Evolutionary conservation across 2,888 invertebrate species (phyloP), one percentile per base, ranked within the genome.

Genomic region (Drosophila buzzatii): DNA sequence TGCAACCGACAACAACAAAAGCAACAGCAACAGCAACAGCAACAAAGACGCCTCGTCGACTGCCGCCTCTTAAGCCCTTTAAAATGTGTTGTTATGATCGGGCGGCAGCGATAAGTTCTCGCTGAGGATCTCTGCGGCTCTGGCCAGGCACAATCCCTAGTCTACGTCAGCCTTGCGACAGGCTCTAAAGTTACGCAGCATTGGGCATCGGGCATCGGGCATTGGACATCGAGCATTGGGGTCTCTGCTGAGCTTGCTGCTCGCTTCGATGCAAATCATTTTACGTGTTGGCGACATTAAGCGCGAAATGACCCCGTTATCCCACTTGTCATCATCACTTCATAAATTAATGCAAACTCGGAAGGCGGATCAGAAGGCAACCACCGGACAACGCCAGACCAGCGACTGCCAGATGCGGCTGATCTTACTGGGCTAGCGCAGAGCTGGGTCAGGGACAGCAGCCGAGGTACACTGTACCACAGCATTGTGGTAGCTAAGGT

Each of bases 281-380:
- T 90, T 90, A 90, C 89, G 91, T 91, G 91, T 91, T 90, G 89
- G 89, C 90, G 91, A 91, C 89, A 90, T 90, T 90, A 90, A 91
- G 91, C 84, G 74, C 89, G 91, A 90, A 91, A 90, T 90, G 89
- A 90, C 89, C 89, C 90, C 89, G 90, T 91, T 91, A 90, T 90
- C 91, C 91, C 91, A 90, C 91, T 90, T 90, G 89, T 90, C 89
- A 89, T 91, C 89, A 84, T 91, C 89, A 90, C 89, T 90, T 90
- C 89, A 90, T 91, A 90, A 90, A 90, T 90, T 90, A 90, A 90
- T 84, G 85, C 86, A 55, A 76, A 76, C 78, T 78, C 78, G 78
- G 78, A 62, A 78, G 81, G 78, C 77, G 59, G 71, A 51, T 70
- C 70, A 55, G 76, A 39, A 61, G 52, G 56, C 63, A 73, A 18